Evolutionary conservation across 2,797 vertebrate species (phyloP), one percentile per base, ranked within the genome.

Genomic region (Arctocebus calabarensis): DNA sequence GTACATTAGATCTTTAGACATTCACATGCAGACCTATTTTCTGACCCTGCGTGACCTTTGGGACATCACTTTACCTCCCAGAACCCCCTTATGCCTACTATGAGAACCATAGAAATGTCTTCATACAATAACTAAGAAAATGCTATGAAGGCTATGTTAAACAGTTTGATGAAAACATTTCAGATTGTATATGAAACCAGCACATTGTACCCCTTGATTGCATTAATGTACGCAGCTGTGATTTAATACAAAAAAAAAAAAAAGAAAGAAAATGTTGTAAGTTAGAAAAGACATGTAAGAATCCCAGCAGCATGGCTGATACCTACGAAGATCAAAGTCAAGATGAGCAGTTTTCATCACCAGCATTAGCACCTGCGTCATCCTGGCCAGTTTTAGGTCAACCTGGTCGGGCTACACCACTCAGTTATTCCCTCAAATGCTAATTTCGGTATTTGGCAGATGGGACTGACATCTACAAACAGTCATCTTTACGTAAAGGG

Each of bases 291-390:
- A 23, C 29, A 29, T 3, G 7, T 16, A 43, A 75, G 59, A 43
- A 57, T 45, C 40, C 55, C 22, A 68, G n/a, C 0, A 5, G 17
- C 7, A 0, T 0, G 3, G 27, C 79, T 17, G 75, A 79, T 6
- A 9, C 32, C 14, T 14, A 55, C 4, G 5, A 55, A 70, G 27
- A n/a, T 29, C 5, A 23, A 64, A 64, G 22, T 7, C 19, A 74
- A 37, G n/a, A 75, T 23, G 1, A 55, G 29, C 14, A 25, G 5
- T 8, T 27, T 1, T 20, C 32, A 19, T 59, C 0, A 16, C 10
- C 4, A 22, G 20, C 10, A 2, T 27, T 9, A 23, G 10, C n/a
- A 32, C 32, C 48, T 48, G 13, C n/a, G 37, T 12, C 22, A 11
- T 4, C 11, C 12, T 3, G 37, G n/a, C 10, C 22, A n/a, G 9